Evolutionary conservation across 30 jellyfish, hydroid and myxozoan genomes (phyloP), one percentile per base, ranked within the genome.

Genomic region (Pelagia noctiluca): DNA sequence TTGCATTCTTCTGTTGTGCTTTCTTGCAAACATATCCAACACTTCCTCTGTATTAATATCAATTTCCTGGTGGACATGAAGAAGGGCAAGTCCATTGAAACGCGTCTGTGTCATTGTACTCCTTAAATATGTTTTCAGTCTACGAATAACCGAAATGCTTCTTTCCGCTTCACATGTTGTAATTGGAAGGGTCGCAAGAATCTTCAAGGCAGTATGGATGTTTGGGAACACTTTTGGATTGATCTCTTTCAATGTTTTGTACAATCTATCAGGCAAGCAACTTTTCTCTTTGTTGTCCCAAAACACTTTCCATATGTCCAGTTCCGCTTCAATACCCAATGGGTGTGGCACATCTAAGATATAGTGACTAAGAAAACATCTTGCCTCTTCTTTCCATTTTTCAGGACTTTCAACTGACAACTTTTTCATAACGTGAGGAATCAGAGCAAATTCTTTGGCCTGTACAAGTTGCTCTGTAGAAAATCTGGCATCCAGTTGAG

Each of bases 81-180:
- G 76, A 36, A 85, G 19, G 23, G 89, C 89, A 1, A 85, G 72
- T 1, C 89, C 95, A 22, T 74, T 85, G 1, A 71, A 37, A 48
- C 89, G 30, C 0, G 28, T 34, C 33, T 74, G 42, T 1, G 1
- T 0, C 89, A 74, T 75, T 49, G 89, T 88, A 64, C 80, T 80
- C 12, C 97, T 48, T 1, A 74, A 31, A 48, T 79, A 78, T 23
- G 89, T 76, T 62, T 88, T 88, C 28, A 78, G 76, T 5, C 84
- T 52, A 24, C 93, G 83, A 11, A 79, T 65, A 35, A 71, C 78
- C 13, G 93, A 88, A 1, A 79, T 42, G 0, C 78, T 52, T 63
- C 97, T 82, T 33, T 89, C 90, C 49, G 96, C 81, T 23, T 31
- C 35, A 50, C 97, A 89, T 1, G 87, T 19, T 16, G 97, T 89